Evolutionary conservation across 2,888 invertebrate species (phyloP).

Genomic region (Amphipoea oculea): DNA sequence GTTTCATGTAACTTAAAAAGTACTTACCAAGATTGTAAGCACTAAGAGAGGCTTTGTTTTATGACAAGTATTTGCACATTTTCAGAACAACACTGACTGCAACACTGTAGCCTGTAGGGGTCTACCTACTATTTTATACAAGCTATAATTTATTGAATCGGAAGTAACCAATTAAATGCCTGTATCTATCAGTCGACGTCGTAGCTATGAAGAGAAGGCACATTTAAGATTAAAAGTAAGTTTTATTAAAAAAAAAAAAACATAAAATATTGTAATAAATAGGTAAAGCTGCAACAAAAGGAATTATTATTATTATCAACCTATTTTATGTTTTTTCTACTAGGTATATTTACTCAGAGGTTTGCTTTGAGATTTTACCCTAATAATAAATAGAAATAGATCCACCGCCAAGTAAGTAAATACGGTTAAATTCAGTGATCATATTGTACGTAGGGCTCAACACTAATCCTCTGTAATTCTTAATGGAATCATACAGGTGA

Average conservation of each 20-base stretch:
- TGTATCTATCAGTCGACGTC: not conserved
- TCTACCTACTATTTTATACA: not conserved
- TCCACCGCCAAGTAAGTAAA: conserved; percentile 50
- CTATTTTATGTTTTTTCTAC: not conserved
- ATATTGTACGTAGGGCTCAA: conserved; percentile 69
- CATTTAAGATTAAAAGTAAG: not conserved
- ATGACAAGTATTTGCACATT: not conserved
- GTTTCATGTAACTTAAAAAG: not conserved
- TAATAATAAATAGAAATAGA: not conserved
- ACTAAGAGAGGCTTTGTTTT: not conserved
- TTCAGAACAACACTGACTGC: not conserved
- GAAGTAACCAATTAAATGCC: not conserved
- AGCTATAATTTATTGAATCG: not conserved
- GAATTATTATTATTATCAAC: not conserved
- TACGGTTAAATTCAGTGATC: conserved; percentile 58
- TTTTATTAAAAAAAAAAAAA: not conserved
- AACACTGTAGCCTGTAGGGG: not conserved
- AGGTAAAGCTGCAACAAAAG: not conserved
- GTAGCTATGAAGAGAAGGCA: not conserved
- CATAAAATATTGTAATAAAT: not conserved
- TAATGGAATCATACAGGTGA: conserved; percentile 88
- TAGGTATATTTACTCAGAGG: not conserved
- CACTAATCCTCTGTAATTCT: conserved; percentile 83
- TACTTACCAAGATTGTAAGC: not conserved
- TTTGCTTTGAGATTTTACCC: conserved; percentile 1